Base-by-base conservation (phyloP, 2,888 invertebrate species). In the Oegoconia quadripuncta region DNA sequence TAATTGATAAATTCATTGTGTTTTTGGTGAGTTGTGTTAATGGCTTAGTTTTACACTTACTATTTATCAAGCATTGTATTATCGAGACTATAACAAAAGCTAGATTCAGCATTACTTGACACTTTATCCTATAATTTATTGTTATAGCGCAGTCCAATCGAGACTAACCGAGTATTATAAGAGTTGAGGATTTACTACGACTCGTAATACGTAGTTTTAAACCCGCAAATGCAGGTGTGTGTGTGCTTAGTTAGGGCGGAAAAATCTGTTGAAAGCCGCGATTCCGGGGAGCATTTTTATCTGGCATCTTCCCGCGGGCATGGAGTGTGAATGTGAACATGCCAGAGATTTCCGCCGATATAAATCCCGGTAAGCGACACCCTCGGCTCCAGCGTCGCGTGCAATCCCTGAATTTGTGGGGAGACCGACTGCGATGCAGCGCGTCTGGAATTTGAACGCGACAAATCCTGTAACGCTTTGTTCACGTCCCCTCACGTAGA, bases 281-380 rank as follows among this genome's bases (percentile, higher is more conserved):
- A 70, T 66, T 67, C 56, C 48, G 51, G 53, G 55, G 60, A 64
- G 57, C 57, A 71, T 69, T 79, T 75, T 77, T 75, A 74, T 74
- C 71, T 64, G 52, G 56, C 60, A 52, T 39, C 57, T 54, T 58
- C 60, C 64, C 63, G 59, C 64, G 66, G 60, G 67, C 72, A 64
- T 70, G 61, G 72, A 74, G 73, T 75, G 77, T 74, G 72, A 74
- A 72, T 75, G 77, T 74, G 78, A 78, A 74, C 73, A 73, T 65
- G 68, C 64, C 68, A 64, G 74, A 75, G 75, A 77, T 79, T 76
- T 75, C 69, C 74, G 63, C 72, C 69, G 72, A 75, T 80, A 79
- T 82, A 82, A 81, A 82, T 81, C 78, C 73, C 64, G 64, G 68
- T 63, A 68, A 64, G 71, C 68, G 74, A 76, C 77, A 75, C 66